These are phyloP conservation scores for Alligator mississippiensis DNA, from an alignment of 2,113 vertebrate genomes.

Conservation along the genomic window DNA sequence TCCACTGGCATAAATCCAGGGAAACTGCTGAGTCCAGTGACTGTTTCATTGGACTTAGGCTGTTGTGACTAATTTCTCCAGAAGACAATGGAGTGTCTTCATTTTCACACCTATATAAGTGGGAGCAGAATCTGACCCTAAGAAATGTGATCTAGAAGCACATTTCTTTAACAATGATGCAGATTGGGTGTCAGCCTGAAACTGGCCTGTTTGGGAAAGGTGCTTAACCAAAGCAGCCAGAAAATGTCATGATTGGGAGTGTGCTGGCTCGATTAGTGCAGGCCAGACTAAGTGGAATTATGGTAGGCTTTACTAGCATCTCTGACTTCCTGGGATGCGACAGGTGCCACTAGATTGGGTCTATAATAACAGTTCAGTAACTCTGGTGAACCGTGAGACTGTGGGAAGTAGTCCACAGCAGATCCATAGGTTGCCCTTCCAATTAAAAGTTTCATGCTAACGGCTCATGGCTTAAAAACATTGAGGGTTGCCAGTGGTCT, in stretches of 20 bases:
- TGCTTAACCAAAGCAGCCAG: not conserved
- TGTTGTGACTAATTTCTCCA: not conserved
- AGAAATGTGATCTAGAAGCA: not conserved
- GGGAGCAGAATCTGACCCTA: not conserved
- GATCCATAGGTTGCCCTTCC: too few relatives aligned
- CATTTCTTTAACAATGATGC: not conserved
- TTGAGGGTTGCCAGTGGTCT: too few relatives aligned
- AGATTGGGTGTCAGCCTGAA: not conserved
- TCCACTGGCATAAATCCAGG: not conserved
- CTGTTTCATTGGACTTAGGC: not conserved
- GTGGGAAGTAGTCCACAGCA: too few relatives aligned
- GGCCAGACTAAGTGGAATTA: not conserved
- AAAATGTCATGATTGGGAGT: not conserved
- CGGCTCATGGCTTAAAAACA: too few relatives aligned
- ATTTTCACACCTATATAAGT: fast-evolving
- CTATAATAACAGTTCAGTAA: too few relatives aligned
- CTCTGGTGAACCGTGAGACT: too few relatives aligned
- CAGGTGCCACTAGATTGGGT: not conserved
- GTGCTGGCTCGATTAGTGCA: not conserved
- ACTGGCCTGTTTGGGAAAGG: not conserved
- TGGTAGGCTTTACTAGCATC: not conserved
- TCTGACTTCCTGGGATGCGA: not conserved
- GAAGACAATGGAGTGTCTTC: not conserved
- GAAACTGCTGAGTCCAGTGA: not conserved
- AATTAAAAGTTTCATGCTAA: too few relatives aligned